Conservation (phyloP, 2,888 invertebrate species). For the Ptychoptera albimana region DNA sequence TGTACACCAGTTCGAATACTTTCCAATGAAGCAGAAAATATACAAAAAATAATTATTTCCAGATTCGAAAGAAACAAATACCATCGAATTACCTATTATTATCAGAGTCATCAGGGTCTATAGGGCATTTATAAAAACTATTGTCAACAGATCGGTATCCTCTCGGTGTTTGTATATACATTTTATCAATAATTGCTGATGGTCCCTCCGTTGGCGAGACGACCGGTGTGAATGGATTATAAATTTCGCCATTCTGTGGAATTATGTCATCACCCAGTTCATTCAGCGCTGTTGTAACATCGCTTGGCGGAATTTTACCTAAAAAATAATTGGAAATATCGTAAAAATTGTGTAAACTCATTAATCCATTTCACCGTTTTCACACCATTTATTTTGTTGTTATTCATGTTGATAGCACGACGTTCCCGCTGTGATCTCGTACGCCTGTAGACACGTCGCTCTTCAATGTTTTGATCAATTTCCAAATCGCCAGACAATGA, state of each 20-base stretch:
- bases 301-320: conserved; percentile 28
- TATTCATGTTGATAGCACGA: conserved; percentile 22
- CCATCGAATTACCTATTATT: conserved; percentile 14
- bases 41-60: background rate
- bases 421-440: conserved; percentile 30
- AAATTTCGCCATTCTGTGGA: conserved; percentile 29
- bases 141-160: conserved; percentile 32
- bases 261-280: conserved; percentile 31
- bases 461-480: conserved; percentile 29
- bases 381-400: conserved; percentile 20
- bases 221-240: conserved; percentile 32
- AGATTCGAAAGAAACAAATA: background rate
- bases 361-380: background rate
- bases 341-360: background rate
- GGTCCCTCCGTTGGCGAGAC: conserved; percentile 31
- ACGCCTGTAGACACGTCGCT: conserved; percentile 29
- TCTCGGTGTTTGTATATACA: conserved; percentile 32
- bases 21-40: background rate
- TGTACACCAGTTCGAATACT: conserved; percentile 21
- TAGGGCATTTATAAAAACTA: conserved; percentile 28
- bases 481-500: conserved; percentile 30
- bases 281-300: conserved; percentile 27
- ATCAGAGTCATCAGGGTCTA: conserved; percentile 18
- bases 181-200: conserved; percentile 30
- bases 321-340: background rate